phyloP scores from a whole-genome alignment of 2,888 invertebrate genomes.

The Agriopis marginaria region DNA sequence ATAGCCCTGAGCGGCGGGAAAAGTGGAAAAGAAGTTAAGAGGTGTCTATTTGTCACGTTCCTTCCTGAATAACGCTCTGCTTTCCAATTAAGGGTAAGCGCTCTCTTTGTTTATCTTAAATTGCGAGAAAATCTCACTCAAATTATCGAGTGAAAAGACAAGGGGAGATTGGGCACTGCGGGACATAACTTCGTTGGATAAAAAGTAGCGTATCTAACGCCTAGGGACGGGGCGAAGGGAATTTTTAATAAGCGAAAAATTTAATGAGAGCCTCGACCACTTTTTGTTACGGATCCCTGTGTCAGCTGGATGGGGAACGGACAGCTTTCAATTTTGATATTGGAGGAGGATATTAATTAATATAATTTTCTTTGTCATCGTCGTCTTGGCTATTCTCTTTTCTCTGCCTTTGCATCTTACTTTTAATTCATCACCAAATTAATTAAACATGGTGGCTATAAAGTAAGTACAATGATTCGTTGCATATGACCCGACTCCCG shows the following conservation, averaged over 20 bases:
- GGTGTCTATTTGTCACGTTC: constrained; percentile 87
- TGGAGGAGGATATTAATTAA: constrained; percentile 49
- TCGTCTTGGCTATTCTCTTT: constrained; percentile 13
- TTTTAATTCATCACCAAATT: background rate
- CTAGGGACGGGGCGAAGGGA: constrained; percentile 78
- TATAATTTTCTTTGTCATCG: constrained; percentile 25
- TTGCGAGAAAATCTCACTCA: constrained; percentile 87
- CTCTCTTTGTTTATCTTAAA: constrained; percentile 87
- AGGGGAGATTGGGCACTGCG: constrained; percentile 75
- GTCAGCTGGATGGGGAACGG: constrained; percentile 67
- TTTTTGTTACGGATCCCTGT: constrained; percentile 71
- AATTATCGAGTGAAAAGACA: constrained; percentile 84
- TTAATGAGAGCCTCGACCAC: constrained; percentile 78
- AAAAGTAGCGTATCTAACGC: constrained; percentile 82
- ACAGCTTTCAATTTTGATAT: constrained; percentile 61
- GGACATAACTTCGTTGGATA: constrained; percentile 82
- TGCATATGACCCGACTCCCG: too few species aligned
- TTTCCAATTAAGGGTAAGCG: constrained; percentile 87
- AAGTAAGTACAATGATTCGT: too few species aligned
- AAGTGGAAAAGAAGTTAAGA: constrained; percentile 86
- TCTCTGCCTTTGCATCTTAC: constrained; percentile 5
- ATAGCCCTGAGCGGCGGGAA: constrained; percentile 77
- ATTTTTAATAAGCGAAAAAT: constrained; percentile 87
- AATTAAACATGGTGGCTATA: background rate
- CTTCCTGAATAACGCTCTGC: constrained; percentile 85